These are phyloP conservation scores for Ptychochromis oligacanthus DNA, from an alignment of 2,113 vertebrate genomes.

Conservation along the genomic window DNA sequence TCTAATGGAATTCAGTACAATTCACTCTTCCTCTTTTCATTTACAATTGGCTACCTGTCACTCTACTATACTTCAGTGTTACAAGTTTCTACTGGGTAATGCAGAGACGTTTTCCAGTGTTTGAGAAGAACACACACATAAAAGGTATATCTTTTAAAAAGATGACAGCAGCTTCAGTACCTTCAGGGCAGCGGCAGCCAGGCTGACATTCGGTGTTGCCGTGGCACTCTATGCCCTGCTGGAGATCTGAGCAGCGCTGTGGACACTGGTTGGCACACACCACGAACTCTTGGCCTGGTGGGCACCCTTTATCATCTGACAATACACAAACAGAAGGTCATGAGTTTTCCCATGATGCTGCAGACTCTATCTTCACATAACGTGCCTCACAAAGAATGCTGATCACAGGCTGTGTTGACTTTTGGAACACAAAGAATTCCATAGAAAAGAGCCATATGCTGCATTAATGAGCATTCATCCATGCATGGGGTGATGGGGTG, in stretches of 20 bases:
- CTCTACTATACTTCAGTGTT: not conserved
- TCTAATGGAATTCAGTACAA: not conserved
- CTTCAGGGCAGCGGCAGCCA: slow-evolving; percentile 85
- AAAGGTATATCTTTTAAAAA: slow-evolving; percentile 15
- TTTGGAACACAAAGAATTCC: not conserved
- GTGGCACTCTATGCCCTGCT: slow-evolving; percentile 85
- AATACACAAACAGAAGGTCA: slow-evolving; percentile 47
- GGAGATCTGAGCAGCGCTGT: slow-evolving; percentile 85
- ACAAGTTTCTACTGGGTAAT: not conserved
- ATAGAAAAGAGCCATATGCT: not conserved
- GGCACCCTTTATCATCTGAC: slow-evolving; percentile 81
- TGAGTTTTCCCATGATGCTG: slow-evolving; percentile 2
- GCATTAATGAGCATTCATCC: not conserved
- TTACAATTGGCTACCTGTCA: not conserved
- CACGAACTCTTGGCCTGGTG: slow-evolving; percentile 78
- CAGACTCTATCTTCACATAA: not conserved
- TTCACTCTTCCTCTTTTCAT: accelerated
- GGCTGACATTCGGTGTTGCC: slow-evolving; percentile 76
- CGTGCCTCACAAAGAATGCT: not conserved
- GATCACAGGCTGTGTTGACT: not conserved
- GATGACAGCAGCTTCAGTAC: slow-evolving; percentile 54
- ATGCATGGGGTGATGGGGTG: not conserved
- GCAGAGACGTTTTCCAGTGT: not conserved
- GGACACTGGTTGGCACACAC: slow-evolving; percentile 86
- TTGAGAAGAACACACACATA: not conserved